Conservation (phyloP, 1,140 invertebrate species). For the Odontomachus brunneus region DNA sequence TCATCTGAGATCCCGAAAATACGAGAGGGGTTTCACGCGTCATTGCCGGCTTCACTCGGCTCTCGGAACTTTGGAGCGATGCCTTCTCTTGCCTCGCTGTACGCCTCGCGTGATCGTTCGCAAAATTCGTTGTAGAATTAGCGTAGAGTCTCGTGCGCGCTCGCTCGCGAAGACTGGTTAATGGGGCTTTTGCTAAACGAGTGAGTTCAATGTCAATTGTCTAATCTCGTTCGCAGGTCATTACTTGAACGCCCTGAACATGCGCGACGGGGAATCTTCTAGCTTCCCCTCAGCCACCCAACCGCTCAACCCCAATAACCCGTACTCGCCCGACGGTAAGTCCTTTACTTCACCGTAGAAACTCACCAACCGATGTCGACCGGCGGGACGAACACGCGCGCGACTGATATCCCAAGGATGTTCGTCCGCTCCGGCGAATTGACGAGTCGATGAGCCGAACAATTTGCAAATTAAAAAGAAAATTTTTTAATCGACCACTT, state of each 20-base stretch:
- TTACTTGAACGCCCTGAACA: conserved; percentile 86
- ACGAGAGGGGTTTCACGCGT: no score
- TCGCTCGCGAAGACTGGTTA: conserved; percentile 71
- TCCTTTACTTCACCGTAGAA: conserved; percentile 70
- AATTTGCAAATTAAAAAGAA: no score
- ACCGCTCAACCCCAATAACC: conserved; percentile 94
- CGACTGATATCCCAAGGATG: no score
- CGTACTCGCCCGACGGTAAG: conserved; percentile 95
- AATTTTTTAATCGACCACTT: no score
- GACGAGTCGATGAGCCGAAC: no score
- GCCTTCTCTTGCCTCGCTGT: no score
- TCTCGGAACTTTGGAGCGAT: no score
- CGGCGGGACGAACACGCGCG: conserved; percentile 17
- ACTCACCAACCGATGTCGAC: conserved; percentile 39
- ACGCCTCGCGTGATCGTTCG: background rate
- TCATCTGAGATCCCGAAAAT: no score
- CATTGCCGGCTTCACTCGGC: no score
- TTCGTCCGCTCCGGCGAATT: no score
- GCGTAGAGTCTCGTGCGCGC: background rate
- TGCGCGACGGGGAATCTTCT: conserved; percentile 86
- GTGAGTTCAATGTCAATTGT: conserved; percentile 69
- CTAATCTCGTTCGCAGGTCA: conserved; percentile 84
- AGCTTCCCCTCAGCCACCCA: conserved; percentile 90
- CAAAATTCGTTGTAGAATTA: background rate
- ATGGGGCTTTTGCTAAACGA: conserved; percentile 64